phyloP scores from a whole-genome alignment of 2,113 vertebrate species.

The Stegastes partitus region DNA sequence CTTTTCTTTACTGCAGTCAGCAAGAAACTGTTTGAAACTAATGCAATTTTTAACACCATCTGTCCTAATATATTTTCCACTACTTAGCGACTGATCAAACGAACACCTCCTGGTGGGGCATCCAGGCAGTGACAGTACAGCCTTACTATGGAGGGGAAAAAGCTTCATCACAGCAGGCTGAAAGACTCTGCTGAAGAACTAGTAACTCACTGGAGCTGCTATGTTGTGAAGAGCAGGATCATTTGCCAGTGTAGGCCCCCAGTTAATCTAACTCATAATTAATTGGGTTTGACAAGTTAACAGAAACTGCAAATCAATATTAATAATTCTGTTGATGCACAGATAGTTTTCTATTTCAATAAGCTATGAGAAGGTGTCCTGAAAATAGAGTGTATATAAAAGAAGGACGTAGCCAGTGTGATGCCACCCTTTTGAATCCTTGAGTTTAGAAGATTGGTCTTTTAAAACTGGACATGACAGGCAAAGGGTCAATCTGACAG shows the following conservation, averaged over 20 bases:
- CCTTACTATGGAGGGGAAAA: slow-evolving; percentile 5
- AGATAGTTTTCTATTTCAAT: too few species aligned
- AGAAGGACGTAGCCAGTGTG: too few species aligned
- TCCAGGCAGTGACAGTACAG: background rate
- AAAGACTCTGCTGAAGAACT: background rate
- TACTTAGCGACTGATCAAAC: slow-evolving; percentile 23
- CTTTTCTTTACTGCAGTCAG: background rate
- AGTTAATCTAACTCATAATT: too few species aligned
- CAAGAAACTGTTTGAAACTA: background rate
- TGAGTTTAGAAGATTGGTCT: too few species aligned
- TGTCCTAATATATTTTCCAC: slow-evolving; percentile 15
- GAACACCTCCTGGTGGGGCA: background rate
- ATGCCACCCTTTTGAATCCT: too few species aligned
- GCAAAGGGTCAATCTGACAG: too few species aligned
- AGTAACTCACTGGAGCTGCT: background rate
- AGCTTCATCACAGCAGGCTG: background rate
- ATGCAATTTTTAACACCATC: slow-evolving; percentile 11
- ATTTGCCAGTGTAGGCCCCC: background rate
- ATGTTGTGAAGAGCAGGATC: background rate
- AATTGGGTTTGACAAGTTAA: background rate
- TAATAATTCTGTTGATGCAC: too few species aligned
- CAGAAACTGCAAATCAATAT: too few species aligned
- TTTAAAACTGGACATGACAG: too few species aligned
- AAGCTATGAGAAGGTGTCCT: too few species aligned
- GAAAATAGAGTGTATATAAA: too few species aligned